These are phyloP conservation scores for Griposia aprilina DNA, from an alignment of 2,888 invertebrate species.

Conservation along the genomic window DNA sequence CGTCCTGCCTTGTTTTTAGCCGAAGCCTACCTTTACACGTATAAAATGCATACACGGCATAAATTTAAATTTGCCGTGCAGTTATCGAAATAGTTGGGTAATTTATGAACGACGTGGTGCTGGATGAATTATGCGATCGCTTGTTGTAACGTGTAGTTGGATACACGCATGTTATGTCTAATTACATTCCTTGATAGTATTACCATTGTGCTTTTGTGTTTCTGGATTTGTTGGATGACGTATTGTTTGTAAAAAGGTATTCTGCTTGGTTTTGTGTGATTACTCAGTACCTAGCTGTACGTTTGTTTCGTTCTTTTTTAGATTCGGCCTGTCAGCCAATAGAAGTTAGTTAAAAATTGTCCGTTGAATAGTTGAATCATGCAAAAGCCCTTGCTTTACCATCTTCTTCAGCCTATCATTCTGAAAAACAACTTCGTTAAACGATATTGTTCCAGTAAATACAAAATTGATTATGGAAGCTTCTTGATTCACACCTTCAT, in stretches of 20 bases:
- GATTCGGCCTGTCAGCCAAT: background rate
- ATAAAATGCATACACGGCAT: slow-evolving; percentile 86
- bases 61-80: slow-evolving; percentile 87
- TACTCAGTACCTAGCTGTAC: background rate
- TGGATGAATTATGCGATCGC: slow-evolving; percentile 80
- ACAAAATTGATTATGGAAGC: background rate
- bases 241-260: slow-evolving; percentile 15
- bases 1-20: slow-evolving; percentile 79
- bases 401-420: background rate
- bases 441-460: background rate
- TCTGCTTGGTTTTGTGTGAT: background rate
- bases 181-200: slow-evolving; percentile 75
- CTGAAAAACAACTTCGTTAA: background rate
- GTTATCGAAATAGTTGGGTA: slow-evolving; percentile 88
- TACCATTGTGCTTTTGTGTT: slow-evolving; percentile 59
- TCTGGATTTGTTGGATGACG: slow-evolving; percentile 35
- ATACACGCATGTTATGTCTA: slow-evolving; percentile 78
- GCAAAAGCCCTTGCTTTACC: background rate
- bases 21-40: slow-evolving; percentile 82
- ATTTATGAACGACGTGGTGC: slow-evolving; percentile 83
- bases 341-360: background rate
- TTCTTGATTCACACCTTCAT: background rate
- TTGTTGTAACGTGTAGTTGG: slow-evolving; percentile 75
- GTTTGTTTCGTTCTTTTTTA: background rate
- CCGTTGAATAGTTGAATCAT: background rate